A percentile compares a stretch with the other conserved stretches of the same genome.
Conservation (phyloP, 2,888 invertebrate genomes). For the Lochmaea crataegi region DNA sequence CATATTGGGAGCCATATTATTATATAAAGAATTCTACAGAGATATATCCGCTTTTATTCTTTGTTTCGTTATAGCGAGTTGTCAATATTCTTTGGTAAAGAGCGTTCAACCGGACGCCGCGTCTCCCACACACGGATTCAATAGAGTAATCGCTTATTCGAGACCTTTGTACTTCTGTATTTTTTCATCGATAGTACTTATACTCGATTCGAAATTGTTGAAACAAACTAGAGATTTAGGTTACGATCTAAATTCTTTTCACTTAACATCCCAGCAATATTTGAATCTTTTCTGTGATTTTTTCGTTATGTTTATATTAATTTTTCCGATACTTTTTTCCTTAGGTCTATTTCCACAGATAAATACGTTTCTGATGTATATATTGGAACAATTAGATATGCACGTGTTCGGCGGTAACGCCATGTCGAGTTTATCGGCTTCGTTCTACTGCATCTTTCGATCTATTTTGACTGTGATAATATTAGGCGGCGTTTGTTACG, state of each 20-base stretch:
- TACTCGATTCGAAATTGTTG: conserved; percentile 61
- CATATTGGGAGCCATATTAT: conserved; percentile 83
- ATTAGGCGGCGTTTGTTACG: conserved; percentile 89
- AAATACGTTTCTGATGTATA: conserved; percentile 95
- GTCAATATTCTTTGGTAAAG: conserved; percentile 96
- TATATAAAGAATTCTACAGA: conserved; percentile 87
- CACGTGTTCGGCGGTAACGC: conserved; percentile 91
- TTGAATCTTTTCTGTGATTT: conserved; percentile 78
- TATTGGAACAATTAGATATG: conserved; percentile 96
- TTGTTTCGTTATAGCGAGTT: conserved; percentile 97
- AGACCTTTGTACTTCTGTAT: conserved; percentile 94
- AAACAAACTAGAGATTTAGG: conserved; percentile 59
- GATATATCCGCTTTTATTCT: conserved; percentile 95
- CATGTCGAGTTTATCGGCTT: conserved; percentile 84
- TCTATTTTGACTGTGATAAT: conserved; percentile 83
- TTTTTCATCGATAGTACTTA: conserved; percentile 69
- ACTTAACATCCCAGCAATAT: conserved; percentile 69
- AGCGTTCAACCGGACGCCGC: conserved; percentile 99
- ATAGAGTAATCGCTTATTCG: conserved; percentile 93
- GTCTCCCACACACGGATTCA: conserved; percentile 98
- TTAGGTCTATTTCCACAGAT: conserved; percentile 96
- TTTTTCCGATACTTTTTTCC: conserved; percentile 94
- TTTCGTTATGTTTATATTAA: conserved; percentile 82
- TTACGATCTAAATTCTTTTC: conserved; percentile 37
- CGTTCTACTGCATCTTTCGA: conserved; percentile 83